Evolutionary conservation across 2,113 vertebrate genomes (phyloP).

Genomic region (Aleadryas rufinucha): DNA sequence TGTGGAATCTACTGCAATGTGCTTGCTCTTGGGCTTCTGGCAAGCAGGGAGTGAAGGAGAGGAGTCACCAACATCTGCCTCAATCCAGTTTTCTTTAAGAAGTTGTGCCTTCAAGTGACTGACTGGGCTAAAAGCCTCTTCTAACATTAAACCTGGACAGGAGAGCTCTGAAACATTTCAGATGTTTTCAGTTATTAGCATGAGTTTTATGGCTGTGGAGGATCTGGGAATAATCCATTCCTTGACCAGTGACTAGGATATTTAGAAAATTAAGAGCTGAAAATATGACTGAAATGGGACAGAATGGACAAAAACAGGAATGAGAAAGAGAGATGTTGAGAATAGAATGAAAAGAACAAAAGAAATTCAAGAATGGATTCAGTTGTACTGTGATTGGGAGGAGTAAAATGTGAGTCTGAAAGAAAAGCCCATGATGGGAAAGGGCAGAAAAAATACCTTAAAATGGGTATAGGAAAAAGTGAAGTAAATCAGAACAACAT

Average conservation of each 20-base stretch:
- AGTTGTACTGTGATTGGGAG: not conserved
- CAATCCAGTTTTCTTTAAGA: not conserved
- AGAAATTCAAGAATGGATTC: not conserved
- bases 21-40: not conserved
- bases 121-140: not conserved
- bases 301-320: not conserved
- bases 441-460: not conserved
- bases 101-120: not conserved
- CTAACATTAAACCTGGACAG: not conserved
- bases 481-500: not conserved
- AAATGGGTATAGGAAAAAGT: not conserved
- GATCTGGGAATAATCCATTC: not conserved
- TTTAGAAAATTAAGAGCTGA: not conserved
- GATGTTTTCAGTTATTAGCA: not conserved
- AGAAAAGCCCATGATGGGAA: not conserved
- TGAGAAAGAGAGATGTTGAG: not conserved
- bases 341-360: not conserved
- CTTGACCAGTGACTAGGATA: not conserved
- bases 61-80: not conserved
- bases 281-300: not conserved
- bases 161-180: not conserved
- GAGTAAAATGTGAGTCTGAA: not conserved
- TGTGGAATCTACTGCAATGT: not conserved
- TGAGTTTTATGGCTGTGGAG: not conserved
- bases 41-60: not conserved